Evolutionary conservation across 1,140 invertebrate species (phyloP).

Genomic region (Caenorhabditis remanei): DNA sequence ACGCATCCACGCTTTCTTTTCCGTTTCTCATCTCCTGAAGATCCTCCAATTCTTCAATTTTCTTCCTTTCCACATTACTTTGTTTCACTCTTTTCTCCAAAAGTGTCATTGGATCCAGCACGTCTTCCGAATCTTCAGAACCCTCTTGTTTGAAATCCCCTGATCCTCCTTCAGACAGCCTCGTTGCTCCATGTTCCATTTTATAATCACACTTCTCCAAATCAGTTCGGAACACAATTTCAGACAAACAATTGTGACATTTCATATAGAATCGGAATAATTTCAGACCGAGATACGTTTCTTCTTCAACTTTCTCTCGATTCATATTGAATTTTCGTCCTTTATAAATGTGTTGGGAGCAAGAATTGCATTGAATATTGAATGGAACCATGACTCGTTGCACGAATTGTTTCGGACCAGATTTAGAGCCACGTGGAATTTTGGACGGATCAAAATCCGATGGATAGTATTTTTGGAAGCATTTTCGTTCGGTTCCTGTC

Average conservation of each 20-base stretch:
- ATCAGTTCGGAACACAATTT: neutral
- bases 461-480: slow-evolving; percentile 17
- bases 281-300: neutral
- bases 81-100: neutral
- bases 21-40: neutral
- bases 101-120: neutral
- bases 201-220: neutral
- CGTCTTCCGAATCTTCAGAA: neutral
- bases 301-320: neutral
- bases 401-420: neutral
- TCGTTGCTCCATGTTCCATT: neutral
- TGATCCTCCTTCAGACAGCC: neutral
- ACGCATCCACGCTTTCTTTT: neutral
- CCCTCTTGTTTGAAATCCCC: neutral
- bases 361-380: neutral
- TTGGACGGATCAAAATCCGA: neutral
- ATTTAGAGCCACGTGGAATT: neutral
- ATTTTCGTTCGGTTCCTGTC: slow-evolving; percentile 2
- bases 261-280: neutral
- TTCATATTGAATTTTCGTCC: neutral
- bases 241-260: neutral
- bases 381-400: slow-evolving; percentile 5
- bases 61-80: neutral
- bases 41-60: neutral
- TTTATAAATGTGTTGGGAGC: neutral